These are phyloP conservation scores for Meriones unguiculatus DNA, from an alignment of 2,113 vertebrate species.

Conservation along the genomic window DNA sequence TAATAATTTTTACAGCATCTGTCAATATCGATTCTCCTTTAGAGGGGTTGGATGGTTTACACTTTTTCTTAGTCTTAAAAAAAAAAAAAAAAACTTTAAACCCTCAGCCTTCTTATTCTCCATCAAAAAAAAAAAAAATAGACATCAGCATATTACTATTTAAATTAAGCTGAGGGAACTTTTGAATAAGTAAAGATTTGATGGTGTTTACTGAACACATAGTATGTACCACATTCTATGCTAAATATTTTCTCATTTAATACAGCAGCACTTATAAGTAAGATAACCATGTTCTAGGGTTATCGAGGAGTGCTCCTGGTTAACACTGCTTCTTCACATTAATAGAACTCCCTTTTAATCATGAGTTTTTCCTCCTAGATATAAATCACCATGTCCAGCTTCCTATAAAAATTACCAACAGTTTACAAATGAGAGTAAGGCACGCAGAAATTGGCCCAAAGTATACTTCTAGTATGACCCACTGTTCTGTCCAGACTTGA, in stretches of 20 bases:
- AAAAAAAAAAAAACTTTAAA: slow-evolving; percentile 32
- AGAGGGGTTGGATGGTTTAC: neutral
- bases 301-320: neutral
- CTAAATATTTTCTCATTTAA: neutral
- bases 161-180: neutral
- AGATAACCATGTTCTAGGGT: neutral
- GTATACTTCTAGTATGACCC: neutral
- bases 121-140: neutral
- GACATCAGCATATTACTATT: neutral
- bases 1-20: neutral
- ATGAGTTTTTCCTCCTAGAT: neutral
- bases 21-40: neutral
- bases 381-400: neutral
- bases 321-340: neutral
- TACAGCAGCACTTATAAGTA: neutral
- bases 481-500: neutral
- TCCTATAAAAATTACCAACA: neutral
- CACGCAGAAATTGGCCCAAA: neutral
- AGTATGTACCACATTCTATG: neutral
- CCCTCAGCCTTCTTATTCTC: neutral
- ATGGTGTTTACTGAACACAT: neutral
- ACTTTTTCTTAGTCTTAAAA: slow-evolving; percentile 46
- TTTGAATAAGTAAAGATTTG: neutral
- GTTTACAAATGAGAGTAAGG: neutral
- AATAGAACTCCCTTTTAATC: neutral